These are phyloP conservation scores for Tragulus kanchil DNA, from an alignment of 2,113 vertebrate species.

Conservation along the genomic window DNA sequence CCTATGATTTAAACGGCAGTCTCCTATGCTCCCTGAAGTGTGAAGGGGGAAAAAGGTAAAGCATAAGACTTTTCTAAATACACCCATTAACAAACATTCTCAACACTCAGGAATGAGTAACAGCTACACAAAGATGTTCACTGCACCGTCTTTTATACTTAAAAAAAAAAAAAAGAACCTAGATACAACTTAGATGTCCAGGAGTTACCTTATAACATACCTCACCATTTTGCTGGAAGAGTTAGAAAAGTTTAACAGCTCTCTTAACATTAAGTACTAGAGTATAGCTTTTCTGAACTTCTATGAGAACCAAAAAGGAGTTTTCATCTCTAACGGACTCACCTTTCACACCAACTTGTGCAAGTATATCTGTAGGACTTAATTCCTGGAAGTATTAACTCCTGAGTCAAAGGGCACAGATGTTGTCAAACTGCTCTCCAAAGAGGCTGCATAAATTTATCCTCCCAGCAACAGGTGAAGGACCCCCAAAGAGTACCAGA, in stretches of 20 bases:
- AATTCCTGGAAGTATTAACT: background rate
- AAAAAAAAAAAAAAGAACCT: background rate
- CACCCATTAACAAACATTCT: background rate
- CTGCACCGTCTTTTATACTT: background rate
- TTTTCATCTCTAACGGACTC: background rate
- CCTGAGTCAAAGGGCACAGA: background rate
- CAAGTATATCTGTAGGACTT: background rate
- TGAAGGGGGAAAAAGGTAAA: background rate
- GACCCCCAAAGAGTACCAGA: background rate
- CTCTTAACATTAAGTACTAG: background rate
- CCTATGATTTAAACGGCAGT: background rate
- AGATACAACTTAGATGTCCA: background rate
- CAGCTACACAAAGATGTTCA: background rate
- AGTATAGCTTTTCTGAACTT: background rate
- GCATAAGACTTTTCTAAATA: background rate
- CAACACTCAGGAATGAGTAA: background rate
- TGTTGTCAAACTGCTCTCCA: background rate
- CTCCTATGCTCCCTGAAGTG: background rate
- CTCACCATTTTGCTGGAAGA: background rate
- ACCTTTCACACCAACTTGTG: background rate
- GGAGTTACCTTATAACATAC: constrained; percentile 6
- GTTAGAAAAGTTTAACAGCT: background rate
- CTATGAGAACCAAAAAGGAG: background rate
- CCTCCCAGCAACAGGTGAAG: background rate
- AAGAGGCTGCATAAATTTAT: background rate